Evolutionary conservation across 2,888 invertebrate genomes (phyloP).

Genomic region (Neoitamus cyanurus): DNA sequence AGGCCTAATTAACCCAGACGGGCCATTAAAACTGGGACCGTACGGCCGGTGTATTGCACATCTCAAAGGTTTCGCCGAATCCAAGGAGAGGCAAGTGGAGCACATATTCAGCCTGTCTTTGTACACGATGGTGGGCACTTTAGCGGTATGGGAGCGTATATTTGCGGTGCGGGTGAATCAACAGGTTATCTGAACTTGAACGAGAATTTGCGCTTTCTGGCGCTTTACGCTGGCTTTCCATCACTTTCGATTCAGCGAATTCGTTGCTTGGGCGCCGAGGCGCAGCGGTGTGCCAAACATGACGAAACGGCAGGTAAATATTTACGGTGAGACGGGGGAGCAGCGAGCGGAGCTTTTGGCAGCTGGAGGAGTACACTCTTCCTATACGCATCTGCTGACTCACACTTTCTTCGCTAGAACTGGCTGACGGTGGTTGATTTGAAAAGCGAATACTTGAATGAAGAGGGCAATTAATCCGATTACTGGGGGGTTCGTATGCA

Average conservation of each 20-base stretch:
- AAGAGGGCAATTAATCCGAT: slow-evolving; percentile 29
- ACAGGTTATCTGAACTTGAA: slow-evolving; percentile 36
- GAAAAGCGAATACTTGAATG: slow-evolving; percentile 2
- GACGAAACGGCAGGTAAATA: background rate
- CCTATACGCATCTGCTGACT: slow-evolving; percentile 37
- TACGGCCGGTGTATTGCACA: background rate
- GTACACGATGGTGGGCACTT: background rate
- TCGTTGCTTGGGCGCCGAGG: background rate
- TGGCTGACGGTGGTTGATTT: background rate
- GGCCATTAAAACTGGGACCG: background rate
- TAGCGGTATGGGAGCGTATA: background rate
- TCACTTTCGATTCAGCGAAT: slow-evolving; percentile 34
- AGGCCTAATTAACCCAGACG: background rate
- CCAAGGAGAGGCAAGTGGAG: slow-evolving; percentile 22
- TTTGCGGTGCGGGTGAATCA: background rate
- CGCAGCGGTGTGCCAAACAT: background rate
- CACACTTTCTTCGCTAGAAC: slow-evolving; percentile 15
- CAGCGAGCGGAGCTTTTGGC: background rate
- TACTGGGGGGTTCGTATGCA: background rate
- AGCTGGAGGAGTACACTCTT: background rate
- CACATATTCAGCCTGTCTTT: background rate
- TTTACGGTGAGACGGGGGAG: background rate
- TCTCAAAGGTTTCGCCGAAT: background rate
- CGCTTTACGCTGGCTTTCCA: slow-evolving; percentile 6
- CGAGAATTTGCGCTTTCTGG: slow-evolving; percentile 13